phyloP scores from a whole-genome alignment of 2,797 vertebrate genomes.

The Sebastes steindachneri region DNA sequence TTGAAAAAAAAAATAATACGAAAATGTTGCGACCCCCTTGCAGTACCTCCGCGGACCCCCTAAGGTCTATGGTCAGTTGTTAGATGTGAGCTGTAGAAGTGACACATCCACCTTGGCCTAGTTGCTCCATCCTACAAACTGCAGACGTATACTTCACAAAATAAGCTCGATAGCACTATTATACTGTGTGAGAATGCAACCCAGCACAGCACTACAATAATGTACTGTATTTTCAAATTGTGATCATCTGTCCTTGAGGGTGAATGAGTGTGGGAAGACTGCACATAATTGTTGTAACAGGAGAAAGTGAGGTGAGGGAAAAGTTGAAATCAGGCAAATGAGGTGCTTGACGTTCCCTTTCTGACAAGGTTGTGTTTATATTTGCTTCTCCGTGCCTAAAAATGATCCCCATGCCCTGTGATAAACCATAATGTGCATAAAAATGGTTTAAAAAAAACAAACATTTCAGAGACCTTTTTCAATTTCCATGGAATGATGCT shows the following conservation, averaged over 20 bases:
- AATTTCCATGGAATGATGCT: slow-evolving; percentile 58
- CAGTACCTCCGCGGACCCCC: no score
- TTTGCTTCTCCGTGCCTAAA: background rate
- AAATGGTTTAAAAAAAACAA: slow-evolving; percentile 23
- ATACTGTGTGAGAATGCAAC: background rate
- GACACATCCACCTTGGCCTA: background rate
- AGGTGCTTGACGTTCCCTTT: background rate
- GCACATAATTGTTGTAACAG: background rate
- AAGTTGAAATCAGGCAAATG: slow-evolving; percentile 6
- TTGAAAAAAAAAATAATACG: no score
- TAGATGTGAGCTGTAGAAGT: background rate
- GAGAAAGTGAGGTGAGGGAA: slow-evolving; percentile 2
- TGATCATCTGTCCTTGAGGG: slow-evolving; percentile 1
- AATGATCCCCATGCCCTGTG: slow-evolving; percentile 5
- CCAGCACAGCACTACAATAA: background rate
- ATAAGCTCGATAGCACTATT: background rate
- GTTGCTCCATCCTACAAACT: background rate
- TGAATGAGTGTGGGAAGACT: background rate
- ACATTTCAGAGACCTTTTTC: slow-evolving; percentile 39
- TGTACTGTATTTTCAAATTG: background rate
- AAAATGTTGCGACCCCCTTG: no score
- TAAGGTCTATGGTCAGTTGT: background rate
- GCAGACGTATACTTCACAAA: background rate
- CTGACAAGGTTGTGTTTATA: slow-evolving; percentile 24
- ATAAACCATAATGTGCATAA: slow-evolving; percentile 30